Base-by-base conservation (phyloP, 2,888 invertebrate genomes). In the Philhelius pedissequus region DNA sequence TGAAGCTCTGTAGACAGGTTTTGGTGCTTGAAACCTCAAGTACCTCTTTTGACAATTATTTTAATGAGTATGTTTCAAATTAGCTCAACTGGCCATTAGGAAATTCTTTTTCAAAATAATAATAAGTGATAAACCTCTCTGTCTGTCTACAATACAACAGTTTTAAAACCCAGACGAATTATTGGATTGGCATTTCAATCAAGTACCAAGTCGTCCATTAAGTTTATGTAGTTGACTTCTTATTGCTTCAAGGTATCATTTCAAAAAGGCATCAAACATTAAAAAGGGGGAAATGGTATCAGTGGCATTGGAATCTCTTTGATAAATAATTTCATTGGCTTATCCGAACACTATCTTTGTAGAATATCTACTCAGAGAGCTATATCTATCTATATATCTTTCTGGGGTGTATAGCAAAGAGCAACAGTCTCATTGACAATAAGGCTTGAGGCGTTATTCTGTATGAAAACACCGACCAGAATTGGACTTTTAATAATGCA, bases 401-500 rank as follows among this genome's bases (percentile, higher is more conserved):
- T n/a, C n/a, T n/a, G n/a, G n/a, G n/a, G n/a, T 13, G 13, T 8
- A 8, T 35, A 35, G 13, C 13, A n/a, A 64, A 20, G 20, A 54
- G 30, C n/a, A n/a, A 27, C 60, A 56, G 50, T 66, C 62, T 45
- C 7, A 18, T 27, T 43, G 18, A n/a, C 13, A 45, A 3, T 30
- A 30, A 9, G 8, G 8, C 43, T 58, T 32, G 32, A 35, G 20
- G 52, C 43, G n/a, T 38, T 40, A 40, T 40, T 18, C 27, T 60
- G 60, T 43, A 60, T 40, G 60, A 30, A 64, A 70, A 30, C 13
- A 48, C 27, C 6, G 1, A 48, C 27, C 6, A 1, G 25, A 74
- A 83, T 64, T 58, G 45, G 43, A 64, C 43, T 66, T 50, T 83
- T 66, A 70, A 83, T 75, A 83, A 83, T 83, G 58, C 70, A 74